Conservation (phyloP, 2,888 invertebrate species). For the Lasioglossum lativentre region DNA sequence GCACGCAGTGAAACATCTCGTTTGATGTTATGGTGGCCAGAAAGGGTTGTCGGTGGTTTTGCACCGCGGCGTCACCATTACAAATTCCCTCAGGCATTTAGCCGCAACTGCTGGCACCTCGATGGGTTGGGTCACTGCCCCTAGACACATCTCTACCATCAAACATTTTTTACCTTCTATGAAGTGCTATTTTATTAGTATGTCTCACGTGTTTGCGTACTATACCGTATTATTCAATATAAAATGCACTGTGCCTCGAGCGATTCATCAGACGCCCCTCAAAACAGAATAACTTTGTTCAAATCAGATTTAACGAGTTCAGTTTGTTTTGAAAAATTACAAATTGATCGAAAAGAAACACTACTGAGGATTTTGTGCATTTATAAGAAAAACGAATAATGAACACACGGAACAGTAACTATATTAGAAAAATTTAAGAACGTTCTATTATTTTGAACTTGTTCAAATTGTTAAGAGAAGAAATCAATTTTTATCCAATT, state of each 20-base stretch:
- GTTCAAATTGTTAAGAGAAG: neutral
- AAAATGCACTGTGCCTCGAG: neutral
- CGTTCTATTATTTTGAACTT: neutral
- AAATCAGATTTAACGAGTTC: neutral
- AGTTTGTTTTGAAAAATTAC: neutral
- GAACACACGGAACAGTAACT: too few species aligned
- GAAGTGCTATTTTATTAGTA: conserved; percentile 4
- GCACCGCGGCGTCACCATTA: conserved; percentile 43
- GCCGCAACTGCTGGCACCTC: conserved; percentile 83
- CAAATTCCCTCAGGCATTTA: conserved; percentile 80
- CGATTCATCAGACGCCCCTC: neutral
- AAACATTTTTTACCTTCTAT: conserved; percentile 16
- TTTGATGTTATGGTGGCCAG: conserved; percentile 32
- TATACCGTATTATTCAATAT: neutral
- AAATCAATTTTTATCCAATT: neutral
- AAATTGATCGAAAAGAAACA: too few species aligned
- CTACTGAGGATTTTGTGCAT: too few species aligned
- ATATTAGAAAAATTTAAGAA: too few species aligned
- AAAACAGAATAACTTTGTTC: neutral
- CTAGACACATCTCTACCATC: conserved; percentile 51
- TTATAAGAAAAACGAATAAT: too few species aligned
- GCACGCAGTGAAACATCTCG: conserved; percentile 26
- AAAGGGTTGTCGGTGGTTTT: conserved; percentile 59
- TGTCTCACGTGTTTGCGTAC: neutral
- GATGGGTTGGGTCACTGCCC: conserved; percentile 79